A percentile compares a stretch with the other conserved stretches of the same genome.
Conservation (phyloP, 2,113 vertebrate species). For the Rhipidura dahli region DNA sequence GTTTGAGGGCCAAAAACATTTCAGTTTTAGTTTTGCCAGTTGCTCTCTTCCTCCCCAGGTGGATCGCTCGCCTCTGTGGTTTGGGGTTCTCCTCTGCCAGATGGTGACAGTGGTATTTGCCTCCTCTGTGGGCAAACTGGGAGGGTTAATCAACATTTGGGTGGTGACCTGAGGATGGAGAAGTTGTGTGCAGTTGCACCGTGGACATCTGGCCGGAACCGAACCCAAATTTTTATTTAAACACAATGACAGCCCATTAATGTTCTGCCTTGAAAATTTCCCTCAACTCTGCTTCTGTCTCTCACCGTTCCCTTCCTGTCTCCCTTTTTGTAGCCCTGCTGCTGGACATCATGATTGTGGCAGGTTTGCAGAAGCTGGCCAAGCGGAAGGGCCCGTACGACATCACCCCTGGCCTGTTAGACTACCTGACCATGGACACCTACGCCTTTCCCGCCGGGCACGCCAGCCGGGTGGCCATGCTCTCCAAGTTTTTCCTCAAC, state of each 20-base stretch:
- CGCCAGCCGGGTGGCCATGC: conserved; percentile 91
- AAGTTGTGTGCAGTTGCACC: neutral
- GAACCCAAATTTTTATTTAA: neutral
- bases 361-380: conserved; percentile 88
- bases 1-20: neutral
- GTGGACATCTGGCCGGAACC: fast-evolving
- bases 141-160: neutral
- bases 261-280: neutral
- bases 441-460: conserved; percentile 93
- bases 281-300: neutral
- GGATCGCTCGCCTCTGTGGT: fast-evolving
- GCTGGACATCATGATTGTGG: conserved; percentile 89
- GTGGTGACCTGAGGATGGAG: neutral
- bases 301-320: neutral
- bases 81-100: neutral
- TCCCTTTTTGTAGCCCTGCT: conserved; percentile 78
- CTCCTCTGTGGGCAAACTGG: neutral
- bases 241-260: neutral
- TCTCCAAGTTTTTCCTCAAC: conserved; percentile 94
- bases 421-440: conserved; percentile 90
- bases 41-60: neutral
- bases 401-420: conserved; percentile 83
- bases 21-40: neutral
- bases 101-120: neutral
- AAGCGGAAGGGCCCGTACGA: conserved; percentile 89